Base-by-base conservation (phyloP, 2,888 invertebrate species). In the Sialis fuliginosa region DNA sequence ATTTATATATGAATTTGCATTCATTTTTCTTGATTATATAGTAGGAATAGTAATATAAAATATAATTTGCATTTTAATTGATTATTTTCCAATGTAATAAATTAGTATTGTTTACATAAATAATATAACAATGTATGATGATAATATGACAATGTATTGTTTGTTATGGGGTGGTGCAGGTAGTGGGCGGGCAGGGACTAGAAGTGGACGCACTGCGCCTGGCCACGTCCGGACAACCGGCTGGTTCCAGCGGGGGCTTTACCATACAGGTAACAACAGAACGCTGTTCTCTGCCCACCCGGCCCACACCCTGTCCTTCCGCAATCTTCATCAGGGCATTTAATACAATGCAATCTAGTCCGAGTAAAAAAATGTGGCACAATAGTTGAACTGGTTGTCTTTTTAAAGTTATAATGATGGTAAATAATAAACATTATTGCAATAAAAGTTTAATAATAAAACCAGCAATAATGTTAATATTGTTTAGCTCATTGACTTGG, bases 141-240 rank as follows among this genome's bases (percentile, higher is more conserved):
- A 33, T n/a, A 33, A 22, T 12, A 33, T 44, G 35, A 34, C 13
- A 32, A 13, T 48, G 42, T 48, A 62, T 62, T 60, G 58, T 22
- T 22, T 22, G 22, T 22, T 22, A 22, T 22, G 22, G 22, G 22
- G 22, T 67, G 65, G 67, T 60, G 65, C 69, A 67, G 71, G 65
- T 66, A 60, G 63, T 65, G 60, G 64, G 65, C 57, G 62, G 65
- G 55, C 64, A 64, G 56, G 65, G 64, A 52, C 49, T 51, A 43
- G 52, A 55, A 51, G 53, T 54, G 59, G 70, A 65, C 67, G 66
- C 63, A 62, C 63, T 60, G 65, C 60, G 62, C 58, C 66, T 70
- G 60, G 66, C 30, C 32, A 42, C 34, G 30, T 37, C 47, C 70
- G 60, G 69, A 71, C 60, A 70, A 69, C 58, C 64, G 69, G 62